Evolutionary conservation across 2,113 vertebrate species (phyloP), one percentile per base, ranked within the genome.

Genomic region (Myodes glareolus): DNA sequence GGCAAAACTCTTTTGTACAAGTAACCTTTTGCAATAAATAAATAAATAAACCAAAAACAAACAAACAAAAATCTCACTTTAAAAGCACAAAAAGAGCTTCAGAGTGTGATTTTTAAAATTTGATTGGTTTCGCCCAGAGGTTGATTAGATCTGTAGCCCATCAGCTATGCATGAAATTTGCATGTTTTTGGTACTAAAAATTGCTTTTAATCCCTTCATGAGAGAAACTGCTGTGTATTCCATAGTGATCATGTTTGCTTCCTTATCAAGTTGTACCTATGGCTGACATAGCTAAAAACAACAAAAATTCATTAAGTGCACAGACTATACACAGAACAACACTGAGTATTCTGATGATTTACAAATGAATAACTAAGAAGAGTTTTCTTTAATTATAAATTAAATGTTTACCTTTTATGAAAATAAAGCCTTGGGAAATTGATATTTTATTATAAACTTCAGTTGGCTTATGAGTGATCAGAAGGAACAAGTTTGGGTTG

Each of bases 1-100:
- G 76, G 96, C 90, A 96, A 94, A 96, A 93, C 94, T 33, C 91
- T 97, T 94, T 23, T 73, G 36, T 91, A 93, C 87, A 98, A 92
- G 33, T 75, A 91, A 95, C 76, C 16, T 95, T 86, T 87, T 88
- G 36, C 17, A 14, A 21, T 21, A 7, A 7, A 58, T 58, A 58
- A 1, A 21, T 58, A 58, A 58, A 58, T 58, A 58, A 58, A 1
- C 55, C 17, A 58, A 58, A 58, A 58, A 58, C 1, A 36, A 80
- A 36, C 31, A 42, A 29, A 61, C 3, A 77, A 88, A 88, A 89
- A 90, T 73, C 58, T 97, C 85, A 55, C 61, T 96, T 95, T 96
- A 36, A 33, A 95, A 95, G 21, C 42, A 96, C 55, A 93, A 97
- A 97, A 96, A 94, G 31, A 90, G 65, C 80, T 91, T 70, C 70